Evolutionary conservation across 2,888 invertebrate species (phyloP).

Genomic region (Eristalinus sepulchralis): DNA sequence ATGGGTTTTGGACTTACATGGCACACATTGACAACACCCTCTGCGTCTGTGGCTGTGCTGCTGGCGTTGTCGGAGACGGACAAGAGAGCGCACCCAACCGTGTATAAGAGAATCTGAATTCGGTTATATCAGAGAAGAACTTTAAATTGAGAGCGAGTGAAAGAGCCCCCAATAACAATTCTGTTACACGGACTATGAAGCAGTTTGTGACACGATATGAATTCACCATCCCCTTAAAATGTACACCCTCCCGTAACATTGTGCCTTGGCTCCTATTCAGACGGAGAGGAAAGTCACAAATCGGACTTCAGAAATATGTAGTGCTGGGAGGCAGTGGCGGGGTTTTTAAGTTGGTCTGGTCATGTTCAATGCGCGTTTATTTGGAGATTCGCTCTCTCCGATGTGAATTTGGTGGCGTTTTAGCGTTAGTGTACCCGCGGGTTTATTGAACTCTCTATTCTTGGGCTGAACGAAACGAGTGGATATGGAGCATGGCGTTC

Average conservation of each 20-base stretch:
- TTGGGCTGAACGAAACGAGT: constrained; percentile 11
- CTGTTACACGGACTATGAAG: constrained; percentile 28
- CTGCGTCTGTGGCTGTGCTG: not conserved
- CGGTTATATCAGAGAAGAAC: not conserved
- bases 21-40: not conserved
- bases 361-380: constrained; percentile 36
- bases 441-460: constrained; percentile 45
- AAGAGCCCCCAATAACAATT: constrained; percentile 1
- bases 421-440: constrained; percentile 7
- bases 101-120: not conserved
- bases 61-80: not conserved
- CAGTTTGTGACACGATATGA: constrained; percentile 29
- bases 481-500: constrained; percentile 18
- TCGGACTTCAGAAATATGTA: constrained; percentile 14
- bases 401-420: constrained; percentile 36
- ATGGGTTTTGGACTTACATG: constrained; percentile 17
- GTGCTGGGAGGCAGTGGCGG: not conserved
- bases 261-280: not conserved
- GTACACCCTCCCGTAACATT: not conserved
- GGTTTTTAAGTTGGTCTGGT: constrained; percentile 21
- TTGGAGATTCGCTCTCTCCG: not conserved
- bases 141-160: constrained; percentile 4
- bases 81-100: constrained; percentile 35
- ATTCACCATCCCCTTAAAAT: not conserved
- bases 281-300: constrained; percentile 9